A percentile compares a stretch with the other conserved stretches of the same genome.
Evolutionary conservation across 1,140 invertebrate genomes (phyloP).

Genomic region (Penaeus indicus): DNA sequence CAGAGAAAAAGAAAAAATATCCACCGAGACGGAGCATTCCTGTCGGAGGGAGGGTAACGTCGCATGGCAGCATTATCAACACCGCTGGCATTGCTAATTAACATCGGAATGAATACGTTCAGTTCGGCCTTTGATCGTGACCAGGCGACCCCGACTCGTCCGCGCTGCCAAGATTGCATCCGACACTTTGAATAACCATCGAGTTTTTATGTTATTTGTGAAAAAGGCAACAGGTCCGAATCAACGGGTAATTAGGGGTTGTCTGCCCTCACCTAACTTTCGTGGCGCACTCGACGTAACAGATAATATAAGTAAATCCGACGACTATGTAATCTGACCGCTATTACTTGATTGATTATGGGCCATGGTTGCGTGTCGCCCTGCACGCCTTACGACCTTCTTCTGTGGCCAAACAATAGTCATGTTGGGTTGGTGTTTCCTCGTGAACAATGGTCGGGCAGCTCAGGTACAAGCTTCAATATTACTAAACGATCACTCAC

Average conservation of each 20-base stretch:
- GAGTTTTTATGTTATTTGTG: constrained; percentile 52
- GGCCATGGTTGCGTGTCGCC: not conserved
- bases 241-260: constrained; percentile 49
- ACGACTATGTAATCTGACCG: not conserved
- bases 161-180: constrained; percentile 2
- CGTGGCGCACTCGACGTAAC: not conserved
- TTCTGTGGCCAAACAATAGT: constrained; percentile 35
- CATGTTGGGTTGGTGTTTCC: constrained; percentile 40
- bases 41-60: no score
- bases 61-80: no score
- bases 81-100: no score
- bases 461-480: constrained; percentile 26
- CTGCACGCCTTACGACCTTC: not conserved
- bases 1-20: no score
- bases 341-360: not conserved
- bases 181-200: constrained; percentile 7
- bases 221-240: constrained; percentile 30
- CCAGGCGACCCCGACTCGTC: not conserved
- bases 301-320: not conserved
- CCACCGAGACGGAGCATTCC: no score
- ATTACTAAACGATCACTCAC: constrained; percentile 54
- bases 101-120: no score
- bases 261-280: constrained; percentile 40
- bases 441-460: constrained; percentile 45
- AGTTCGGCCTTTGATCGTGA: no score